phyloP scores from a whole-genome alignment of 2,113 vertebrate genomes.

The Zosterops hypoxanthus region DNA sequence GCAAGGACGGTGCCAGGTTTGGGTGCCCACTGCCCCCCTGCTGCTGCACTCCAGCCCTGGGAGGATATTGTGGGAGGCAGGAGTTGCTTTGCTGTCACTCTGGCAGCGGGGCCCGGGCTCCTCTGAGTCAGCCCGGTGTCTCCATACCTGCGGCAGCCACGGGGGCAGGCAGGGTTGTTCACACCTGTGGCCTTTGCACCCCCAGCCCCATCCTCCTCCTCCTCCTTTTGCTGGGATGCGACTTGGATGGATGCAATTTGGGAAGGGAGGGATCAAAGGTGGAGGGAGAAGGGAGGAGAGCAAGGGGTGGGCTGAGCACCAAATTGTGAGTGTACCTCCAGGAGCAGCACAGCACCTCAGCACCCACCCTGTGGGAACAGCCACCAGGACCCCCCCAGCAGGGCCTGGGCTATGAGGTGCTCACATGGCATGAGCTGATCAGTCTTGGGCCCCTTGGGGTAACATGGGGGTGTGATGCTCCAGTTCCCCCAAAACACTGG shows the following conservation, averaged over 20 bases:
- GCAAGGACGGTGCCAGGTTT: neutral
- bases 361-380: neutral
- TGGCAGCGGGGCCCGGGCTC: neutral
- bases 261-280: neutral
- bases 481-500: neutral
- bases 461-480: neutral
- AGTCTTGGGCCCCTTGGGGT: no score
- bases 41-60: neutral
- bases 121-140: neutral
- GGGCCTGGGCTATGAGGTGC: no score
- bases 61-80: neutral
- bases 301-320: neutral
- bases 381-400: no score
- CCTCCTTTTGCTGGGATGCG: neutral
- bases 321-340: neutral
- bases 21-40: neutral
- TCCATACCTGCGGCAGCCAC: neutral
- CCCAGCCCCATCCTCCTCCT: neutral
- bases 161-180: neutral
- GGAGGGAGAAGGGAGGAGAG: no score
- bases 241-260: neutral
- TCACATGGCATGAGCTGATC: neutral
- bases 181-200: neutral
- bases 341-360: neutral
- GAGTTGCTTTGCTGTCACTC: neutral